These are phyloP conservation scores for Tricholaema leucomelas DNA, from an alignment of 2,113 vertebrate species.

Conservation along the genomic window DNA sequence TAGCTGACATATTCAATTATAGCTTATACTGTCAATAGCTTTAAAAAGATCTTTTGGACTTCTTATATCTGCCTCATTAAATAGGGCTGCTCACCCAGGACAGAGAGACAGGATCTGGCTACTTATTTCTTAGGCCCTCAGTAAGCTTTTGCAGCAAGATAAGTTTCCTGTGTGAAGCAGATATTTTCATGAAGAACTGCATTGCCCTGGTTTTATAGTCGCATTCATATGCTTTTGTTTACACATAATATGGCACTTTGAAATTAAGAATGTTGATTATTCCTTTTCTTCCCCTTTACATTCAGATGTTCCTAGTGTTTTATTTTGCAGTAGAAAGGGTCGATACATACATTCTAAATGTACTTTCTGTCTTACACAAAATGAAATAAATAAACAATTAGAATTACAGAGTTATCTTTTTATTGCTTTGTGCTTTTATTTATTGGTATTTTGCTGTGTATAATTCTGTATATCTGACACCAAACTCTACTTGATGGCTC, in stretches of 20 bases:
- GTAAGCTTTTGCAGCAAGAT: background rate
- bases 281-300: background rate
- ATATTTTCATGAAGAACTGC: background rate
- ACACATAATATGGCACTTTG: slow-evolving; percentile 8
- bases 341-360: background rate
- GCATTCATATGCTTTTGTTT: slow-evolving; percentile 52
- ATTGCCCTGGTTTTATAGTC: slow-evolving; percentile 24
- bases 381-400: slow-evolving; percentile 56
- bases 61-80: background rate
- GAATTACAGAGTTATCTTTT: slow-evolving; percentile 19
- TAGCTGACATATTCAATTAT: background rate
- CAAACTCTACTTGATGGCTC: slow-evolving; percentile 24
- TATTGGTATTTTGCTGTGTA: slow-evolving; percentile 4
- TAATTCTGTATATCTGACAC: slow-evolving; percentile 44
- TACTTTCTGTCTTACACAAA: background rate
- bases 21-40: background rate
- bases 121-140: background rate
- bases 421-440: slow-evolving; percentile 49
- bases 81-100: background rate
- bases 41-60: background rate
- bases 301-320: slow-evolving; percentile 15
- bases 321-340: background rate
- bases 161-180: background rate
- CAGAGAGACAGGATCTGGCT: background rate
- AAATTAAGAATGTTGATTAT: slow-evolving; percentile 60